Base-by-base conservation (phyloP, 1,140 invertebrate genomes). In the Trachelipus rathkii region DNA sequence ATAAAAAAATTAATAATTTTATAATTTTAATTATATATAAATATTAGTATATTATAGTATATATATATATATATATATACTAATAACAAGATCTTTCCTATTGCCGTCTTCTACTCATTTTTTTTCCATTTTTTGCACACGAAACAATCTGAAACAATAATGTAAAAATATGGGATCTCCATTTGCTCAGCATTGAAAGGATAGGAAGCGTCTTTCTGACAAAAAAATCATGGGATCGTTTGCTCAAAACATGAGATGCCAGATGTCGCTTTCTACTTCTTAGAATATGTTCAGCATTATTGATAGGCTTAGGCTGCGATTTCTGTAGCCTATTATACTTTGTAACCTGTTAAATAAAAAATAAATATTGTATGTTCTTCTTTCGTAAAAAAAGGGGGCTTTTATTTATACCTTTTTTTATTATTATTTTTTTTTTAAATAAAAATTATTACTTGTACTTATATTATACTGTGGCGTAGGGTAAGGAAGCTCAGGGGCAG, bases 341-440 rank as follows among this genome's bases (percentile, higher is more conserved):
- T 60, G 50, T 60, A 60, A 60, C 50, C 50, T 60, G 50, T 60
- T 60, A 60, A 60, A 33, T 33, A 33, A 33, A 15, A 19, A 60
- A 60, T 60, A 60, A 60, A 60, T 60, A 60, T 60, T 60, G 50
- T 60, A 60, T 60, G 50, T 60, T 60, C 50, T 60, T 60, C 50
- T 60, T 60, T 60, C 50, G 50, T 60, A 60, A 13, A 60, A 60
- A 50, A 60, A 15, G 19, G 50, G 11, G 50, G 19, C 11, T 19
- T 13, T 60, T 15, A 15, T 60, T 60, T 60, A 60, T 60, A 4
- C 50, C 33, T 33, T 33, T 33, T 33, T 33, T n/a, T n/a, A n/a
- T n/a, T n/a, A n/a, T n/a, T n/a, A n/a, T n/a, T n/a, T n/a, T n/a
- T n/a, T n/a, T n/a, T n/a, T n/a, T n/a, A n/a, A n/a, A n/a, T n/a